Base-by-base conservation (phyloP, 2,113 vertebrate genomes). In the Gallinago paraguaiae region DNA sequence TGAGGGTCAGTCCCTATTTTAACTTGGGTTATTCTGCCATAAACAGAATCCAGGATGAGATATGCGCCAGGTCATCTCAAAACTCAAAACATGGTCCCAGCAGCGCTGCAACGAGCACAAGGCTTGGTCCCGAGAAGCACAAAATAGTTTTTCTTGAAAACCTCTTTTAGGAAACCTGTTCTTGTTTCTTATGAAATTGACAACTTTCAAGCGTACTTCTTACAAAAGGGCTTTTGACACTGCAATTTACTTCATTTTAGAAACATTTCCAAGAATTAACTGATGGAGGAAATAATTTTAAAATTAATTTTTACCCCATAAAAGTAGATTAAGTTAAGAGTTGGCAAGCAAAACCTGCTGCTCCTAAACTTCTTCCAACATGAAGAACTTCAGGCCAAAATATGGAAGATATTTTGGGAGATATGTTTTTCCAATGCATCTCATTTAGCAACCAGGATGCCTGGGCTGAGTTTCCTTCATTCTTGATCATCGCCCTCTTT, bases 21-120 rank as follows among this genome's bases (percentile, higher is more conserved):
- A 86, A 61, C 22, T 72, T 53, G 24, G 70, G 25, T 93, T 94
- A 68, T 39, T 51, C 84, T 75, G 70, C 88, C 91, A 53, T 13
- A 22, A 93, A 56, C 46, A 76, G 93, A 94, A 95, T 13, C 81
- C 45, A 56, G 54, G 71, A 86, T 82, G 88, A 94, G 93, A 61
- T 28, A 17, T 0, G 20, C 14, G 28, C 19, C 68, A 11, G 35
- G 17, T 91, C 59, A 63, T 16, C 90, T 90, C 61, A 74, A 35
- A 91, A 82, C 27, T 85, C 69, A 30, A 8, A 20, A 39, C 2
- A 0, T 7, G n/a, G 64, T 30, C 33, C 11, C 69, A 37, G 70
- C 48, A 56, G 53, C 3, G 9, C 2, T 28, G 50, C 37, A 37
- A 67, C 8, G 13, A 8, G 15, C 37, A 30, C 27, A 7, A 83